Conservation (phyloP, 2,888 invertebrate genomes). For the Nudaria mundana region DNA sequence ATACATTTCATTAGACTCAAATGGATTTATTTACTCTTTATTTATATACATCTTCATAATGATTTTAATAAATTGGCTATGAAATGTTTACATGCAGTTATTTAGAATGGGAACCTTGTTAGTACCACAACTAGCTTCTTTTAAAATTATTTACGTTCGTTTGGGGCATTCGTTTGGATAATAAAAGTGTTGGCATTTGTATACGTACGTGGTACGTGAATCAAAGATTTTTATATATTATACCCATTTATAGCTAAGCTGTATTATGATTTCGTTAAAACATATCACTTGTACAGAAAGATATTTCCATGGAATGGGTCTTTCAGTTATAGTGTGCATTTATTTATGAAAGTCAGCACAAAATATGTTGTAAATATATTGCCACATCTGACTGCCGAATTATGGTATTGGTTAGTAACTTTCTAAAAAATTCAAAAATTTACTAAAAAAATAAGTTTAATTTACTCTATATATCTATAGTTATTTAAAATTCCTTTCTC, state of each 20-base stretch:
- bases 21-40: conserved; percentile 60
- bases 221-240: conserved; percentile 5
- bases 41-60: conserved; percentile 35
- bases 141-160: conserved; percentile 38
- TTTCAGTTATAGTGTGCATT: too few species aligned
- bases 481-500: too few species aligned
- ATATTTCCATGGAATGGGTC: too few species aligned
- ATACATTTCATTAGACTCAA: conserved; percentile 45
- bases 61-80: conserved; percentile 43
- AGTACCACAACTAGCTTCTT: conserved; percentile 56
- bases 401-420: too few species aligned
- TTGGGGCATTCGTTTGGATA: conserved; percentile 43
- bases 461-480: too few species aligned
- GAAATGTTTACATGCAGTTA: conserved; percentile 39
- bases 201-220: conserved; percentile 9
- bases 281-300: too few species aligned
- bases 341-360: too few species aligned
- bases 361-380: too few species aligned
- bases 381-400: too few species aligned
- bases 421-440: too few species aligned
- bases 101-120: conserved; percentile 20
- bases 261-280: too few species aligned
- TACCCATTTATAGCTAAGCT: neutral
- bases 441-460: too few species aligned
- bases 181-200: conserved; percentile 8